Base-by-base conservation (phyloP, 35 echinoderm and acorn worm genomes). In the Patiria miniata region DNA sequence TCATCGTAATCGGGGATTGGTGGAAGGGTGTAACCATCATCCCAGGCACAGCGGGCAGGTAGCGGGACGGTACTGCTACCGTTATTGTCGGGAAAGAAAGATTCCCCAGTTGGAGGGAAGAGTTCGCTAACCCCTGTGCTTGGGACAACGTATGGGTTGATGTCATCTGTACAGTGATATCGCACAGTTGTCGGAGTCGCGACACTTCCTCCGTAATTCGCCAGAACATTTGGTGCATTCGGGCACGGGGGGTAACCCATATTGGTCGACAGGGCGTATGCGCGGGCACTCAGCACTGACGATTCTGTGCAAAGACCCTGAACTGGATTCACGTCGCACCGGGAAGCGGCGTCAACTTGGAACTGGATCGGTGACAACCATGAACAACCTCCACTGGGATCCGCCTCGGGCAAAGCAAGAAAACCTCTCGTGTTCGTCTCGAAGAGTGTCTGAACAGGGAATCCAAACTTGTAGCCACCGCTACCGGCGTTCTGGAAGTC, bases 21-120 rank as follows among this genome's bases (percentile, higher is more conserved):
- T 34, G 96, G 96, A 3, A 81, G 80, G 3, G 89, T 83, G 87
- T 82, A 99, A 1, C 93, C 96, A 90, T 99, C 96, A 83, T 99
- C 96, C 96, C 96, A 99, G 9, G 42, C 61, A 85, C 96, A 99
- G 4, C 92, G 85, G 10, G 60, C 37, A 30, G 51, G 52, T 29
- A 80, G 33, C 16, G 78, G 51, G 19, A n/a, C 18, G 9, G 57
- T 77, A 42, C 21, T 16, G 15, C 39, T 76, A 33, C 42, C 52
- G 12, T 47, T 12, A 47, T 4, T 6, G n/a, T 59, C 57, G 22
- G 56, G 17, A 50, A 99, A 99, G 21, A 94, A 54, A 23, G 83
- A 82, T 52, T 89, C 81, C 39, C 89, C 30, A 32, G 90, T 91
- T 28, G 79, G 55, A 77, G 32, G 10, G 22, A 79, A 79, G 16